These are phyloP conservation scores for Andrena haemorrhoa DNA, from an alignment of 2,888 invertebrate species.

Conservation along the genomic window DNA sequence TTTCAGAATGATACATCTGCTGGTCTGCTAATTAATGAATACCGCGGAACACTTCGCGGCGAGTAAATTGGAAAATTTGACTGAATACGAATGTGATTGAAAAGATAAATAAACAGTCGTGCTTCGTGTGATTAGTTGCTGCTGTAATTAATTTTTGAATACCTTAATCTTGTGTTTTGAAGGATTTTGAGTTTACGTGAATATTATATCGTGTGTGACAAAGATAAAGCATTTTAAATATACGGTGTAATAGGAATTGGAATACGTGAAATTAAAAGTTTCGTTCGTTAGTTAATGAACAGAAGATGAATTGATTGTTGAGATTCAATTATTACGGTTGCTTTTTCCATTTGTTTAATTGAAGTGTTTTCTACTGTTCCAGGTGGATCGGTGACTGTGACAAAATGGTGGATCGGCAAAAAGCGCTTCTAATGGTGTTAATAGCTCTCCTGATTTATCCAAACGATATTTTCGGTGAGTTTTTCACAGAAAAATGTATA, in stretches of 20 bases:
- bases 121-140: not conserved
- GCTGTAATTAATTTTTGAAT: not conserved
- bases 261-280: not conserved
- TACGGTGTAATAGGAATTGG: not conserved
- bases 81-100: not conserved
- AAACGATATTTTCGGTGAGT: slow-evolving; percentile 82
- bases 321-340: slow-evolving; percentile 1
- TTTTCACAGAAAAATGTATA: not conserved
- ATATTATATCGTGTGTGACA: too few species aligned
- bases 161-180: too few species aligned
- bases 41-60: too few species aligned
- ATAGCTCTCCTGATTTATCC: slow-evolving; percentile 82
- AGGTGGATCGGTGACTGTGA: slow-evolving; percentile 80
- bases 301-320: slow-evolving; percentile 1
- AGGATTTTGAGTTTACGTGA: too few species aligned
- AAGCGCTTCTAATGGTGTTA: slow-evolving; percentile 78
- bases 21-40: not conserved
- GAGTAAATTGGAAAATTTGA: not conserved
- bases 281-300: not conserved
- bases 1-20: not conserved
- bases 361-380: slow-evolving; percentile 60
- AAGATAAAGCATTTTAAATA: too few species aligned
- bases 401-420: slow-evolving; percentile 83
- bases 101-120: too few species aligned
- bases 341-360: slow-evolving; percentile 23